Evolutionary conservation across 2,888 invertebrate genomes (phyloP), one percentile per base, ranked within the genome.

Genomic region (Piscicola geometra): DNA sequence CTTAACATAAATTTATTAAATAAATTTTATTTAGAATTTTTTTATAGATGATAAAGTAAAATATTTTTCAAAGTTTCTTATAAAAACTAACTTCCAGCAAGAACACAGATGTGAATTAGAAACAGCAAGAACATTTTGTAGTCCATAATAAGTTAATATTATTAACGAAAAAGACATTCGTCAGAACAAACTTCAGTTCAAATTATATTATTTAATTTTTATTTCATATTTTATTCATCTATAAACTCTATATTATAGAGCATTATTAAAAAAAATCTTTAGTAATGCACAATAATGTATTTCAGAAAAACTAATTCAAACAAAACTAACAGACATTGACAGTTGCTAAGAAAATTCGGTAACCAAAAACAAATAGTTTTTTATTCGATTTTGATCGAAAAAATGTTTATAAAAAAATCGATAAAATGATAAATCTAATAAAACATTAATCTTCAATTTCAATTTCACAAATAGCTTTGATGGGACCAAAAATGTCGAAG

Each of bases 401-500:
- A 47, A 15, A 47, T 47, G 50, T 15, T 15, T 47, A 15, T 47
- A 9, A 47, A 47, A 15, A 47, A 47, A 47, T 47, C n/a, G n/a
- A n/a, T n/a, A n/a, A n/a, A n/a, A n/a, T n/a, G n/a, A n/a, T n/a
- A n/a, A n/a, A n/a, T n/a, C n/a, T n/a, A n/a, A n/a, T n/a, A n/a
- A n/a, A n/a, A n/a, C 41, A 41, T 56, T 56, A 56, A 15, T 56
- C n/a, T 56, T 25, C 60, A 15, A 56, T 56, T 18, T 56, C 60
- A 21, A 15, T 5, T 71, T 71, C 71, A 71, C 71, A 71, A 30
- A 71, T 28, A 25, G 36, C 71, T 32, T 32, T 41, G 50, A 71
- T 71, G 33, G 52, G 32, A 47, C 50, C 50, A 28, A 0, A 2
- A 52, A 52, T 71, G 60, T 56, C 60, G 60, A 21, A 56, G 60